Evolutionary conservation across 2,888 invertebrate genomes (phyloP).

Genomic region (Machimus atricapillus): DNA sequence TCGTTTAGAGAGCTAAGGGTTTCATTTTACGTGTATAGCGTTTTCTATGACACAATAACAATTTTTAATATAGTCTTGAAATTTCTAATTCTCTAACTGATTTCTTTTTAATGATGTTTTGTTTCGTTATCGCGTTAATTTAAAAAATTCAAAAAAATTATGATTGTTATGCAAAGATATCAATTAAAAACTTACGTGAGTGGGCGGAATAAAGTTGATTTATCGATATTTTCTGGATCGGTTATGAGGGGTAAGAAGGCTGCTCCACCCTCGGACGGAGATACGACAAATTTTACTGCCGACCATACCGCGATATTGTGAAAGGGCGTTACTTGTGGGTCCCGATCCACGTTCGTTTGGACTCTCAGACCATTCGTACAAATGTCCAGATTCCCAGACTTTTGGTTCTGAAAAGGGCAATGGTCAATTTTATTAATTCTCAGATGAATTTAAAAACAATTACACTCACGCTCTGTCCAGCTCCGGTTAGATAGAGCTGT

Average conservation of each 20-base stretch:
- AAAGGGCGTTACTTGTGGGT: slow-evolving; percentile 77
- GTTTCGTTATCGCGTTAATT: neutral
- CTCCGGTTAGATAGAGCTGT: slow-evolving; percentile 69
- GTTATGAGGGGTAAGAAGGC: slow-evolving; percentile 87
- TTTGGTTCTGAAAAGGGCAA: slow-evolving; percentile 53
- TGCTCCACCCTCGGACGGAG: slow-evolving; percentile 67
- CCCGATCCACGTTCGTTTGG: slow-evolving; percentile 68
- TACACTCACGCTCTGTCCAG: slow-evolving; percentile 55
- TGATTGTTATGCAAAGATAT: too few species aligned
- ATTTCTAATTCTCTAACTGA: too few species aligned
- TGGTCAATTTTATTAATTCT: neutral
- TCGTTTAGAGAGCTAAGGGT: too few species aligned
- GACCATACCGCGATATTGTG: slow-evolving; percentile 94
- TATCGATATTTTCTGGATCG: slow-evolving; percentile 80
- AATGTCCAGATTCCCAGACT: slow-evolving; percentile 59
- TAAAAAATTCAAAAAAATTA: too few species aligned
- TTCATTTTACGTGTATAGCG: too few species aligned
- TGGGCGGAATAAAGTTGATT: slow-evolving; percentile 71
- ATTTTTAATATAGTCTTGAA: too few species aligned
- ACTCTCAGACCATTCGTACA: slow-evolving; percentile 70
- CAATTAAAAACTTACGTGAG: slow-evolving; percentile 54
- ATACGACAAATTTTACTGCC: slow-evolving; percentile 83
- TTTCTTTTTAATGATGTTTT: too few species aligned
- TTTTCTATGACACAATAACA: too few species aligned
- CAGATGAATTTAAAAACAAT: neutral